These are phyloP conservation scores for Scaptodrosophila latifasciaeformis DNA, from an alignment of 2,888 invertebrate species.

Conservation along the genomic window DNA sequence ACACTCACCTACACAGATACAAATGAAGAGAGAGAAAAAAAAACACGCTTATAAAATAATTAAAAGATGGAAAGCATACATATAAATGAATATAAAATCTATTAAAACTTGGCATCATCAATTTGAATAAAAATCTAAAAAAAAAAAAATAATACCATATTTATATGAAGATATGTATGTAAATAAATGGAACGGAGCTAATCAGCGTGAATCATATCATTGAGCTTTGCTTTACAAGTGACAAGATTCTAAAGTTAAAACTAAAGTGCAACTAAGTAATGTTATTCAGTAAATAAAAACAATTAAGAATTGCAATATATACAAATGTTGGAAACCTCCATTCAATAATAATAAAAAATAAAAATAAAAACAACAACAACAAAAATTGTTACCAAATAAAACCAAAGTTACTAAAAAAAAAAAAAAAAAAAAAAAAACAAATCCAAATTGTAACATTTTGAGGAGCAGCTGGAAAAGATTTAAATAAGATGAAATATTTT, in stretches of 20 bases:
- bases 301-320: conserved; percentile 14
- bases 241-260: conserved; percentile 4
- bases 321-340: conserved; percentile 15
- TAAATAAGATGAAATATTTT: neutral
- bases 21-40: conserved; percentile 11
- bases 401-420: conserved; percentile 2
- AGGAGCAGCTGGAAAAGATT: neutral
- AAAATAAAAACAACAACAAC: conserved; percentile 29
- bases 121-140: neutral
- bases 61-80: too few relatives aligned
- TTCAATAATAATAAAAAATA: conserved; percentile 10
- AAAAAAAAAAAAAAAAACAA: neutral
- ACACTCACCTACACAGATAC: conserved; percentile 2
- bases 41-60: neutral
- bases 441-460: neutral
- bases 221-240: conserved; percentile 58
- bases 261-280: conserved; percentile 21
- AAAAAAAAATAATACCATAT: conserved; percentile 7
- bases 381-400: conserved; percentile 13
- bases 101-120: too few relatives aligned
- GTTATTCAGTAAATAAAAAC: conserved; percentile 3
- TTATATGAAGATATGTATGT: conserved; percentile 7
- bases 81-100: too few relatives aligned
- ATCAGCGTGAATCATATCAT: conserved; percentile 62
- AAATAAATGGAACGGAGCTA: conserved; percentile 6